Evolutionary conservation across 2,797 vertebrate species (phyloP), one percentile per base, ranked within the genome.

Genomic region (Neomorphus geoffroyi): DNA sequence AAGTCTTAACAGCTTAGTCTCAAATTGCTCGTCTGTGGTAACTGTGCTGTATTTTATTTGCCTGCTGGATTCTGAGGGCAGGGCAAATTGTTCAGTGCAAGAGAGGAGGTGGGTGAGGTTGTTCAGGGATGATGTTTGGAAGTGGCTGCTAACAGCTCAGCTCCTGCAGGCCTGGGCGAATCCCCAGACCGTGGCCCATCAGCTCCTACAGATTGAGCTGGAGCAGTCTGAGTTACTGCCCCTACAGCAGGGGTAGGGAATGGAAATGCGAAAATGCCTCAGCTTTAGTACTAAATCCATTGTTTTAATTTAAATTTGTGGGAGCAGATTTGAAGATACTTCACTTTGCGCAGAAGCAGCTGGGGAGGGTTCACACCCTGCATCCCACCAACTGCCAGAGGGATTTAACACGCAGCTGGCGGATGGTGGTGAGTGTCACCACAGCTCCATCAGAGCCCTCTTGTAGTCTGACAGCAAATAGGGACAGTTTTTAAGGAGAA

Each of bases 51-150:
- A 6, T 85, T 93, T 78, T 62, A 41, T 84, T 64, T 88, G 70
- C 75, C 86, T 82, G 19, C 74, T 61, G 53, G 74, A 30, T 83
- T 83, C 32, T 48, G 88, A 93, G 77, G n/a, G n/a, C n/a, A n/a
- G n/a, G n/a, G n/a, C n/a, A n/a, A n/a, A n/a, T n/a, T n/a, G n/a
- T n/a, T n/a, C n/a, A n/a, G n/a, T n/a, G n/a, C n/a, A n/a, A n/a
- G n/a, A n/a, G n/a, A 89, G 90, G 95, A 95, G 83, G 21, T 80
- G 75, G 85, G 88, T 92, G 85, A 92, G 37, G 81, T 96, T 84
- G 92, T 72, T 86, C 73, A 72, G 87, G 91, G 79, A 90, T 93
- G 94, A 75, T 90, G 65, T 92, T 96, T 91, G 73, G 90, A 91
- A 94, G 79, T 73, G 82, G 19, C 75, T 67, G 79, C 84, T 54